Evolutionary conservation across 2,113 vertebrate genomes (phyloP), one percentile per base, ranked within the genome.

Genomic region (cat (Felis catus)): DNA sequence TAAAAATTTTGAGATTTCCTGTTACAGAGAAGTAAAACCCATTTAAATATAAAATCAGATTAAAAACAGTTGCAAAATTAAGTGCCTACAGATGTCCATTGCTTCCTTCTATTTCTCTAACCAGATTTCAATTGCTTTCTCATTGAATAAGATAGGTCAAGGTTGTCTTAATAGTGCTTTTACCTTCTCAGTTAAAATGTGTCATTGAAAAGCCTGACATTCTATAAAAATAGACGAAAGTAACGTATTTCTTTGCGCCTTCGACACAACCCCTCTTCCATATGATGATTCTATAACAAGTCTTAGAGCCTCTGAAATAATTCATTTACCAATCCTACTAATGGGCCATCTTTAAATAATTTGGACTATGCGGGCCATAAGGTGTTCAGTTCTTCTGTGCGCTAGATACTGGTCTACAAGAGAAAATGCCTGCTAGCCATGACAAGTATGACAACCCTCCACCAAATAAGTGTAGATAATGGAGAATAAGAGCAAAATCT

Each of bases 1-100:
- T 63, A 78, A 91, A 94, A 73, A 29, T 41, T 13, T 27, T 27
- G 5, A 14, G 25, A 27, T 92, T 97, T 93, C 19, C 31, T 86
- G 29, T 18, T 19, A 45, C 51, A 39, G 1, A 31, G 27, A 29
- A 80, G 7, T 84, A 65, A 95, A 95, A 55, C 9, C 71, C 73
- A 90, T 68, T 36, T 68, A 93, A 97, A 84, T 79, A 85, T 41
- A 89, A 91, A 91, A 71, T 70, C 70, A 61, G 9, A 9, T 92
- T 89, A 74, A 96, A 96, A 96, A 70, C 27, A 68, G 27, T 87
- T 71, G 29, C 11, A 87, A 81, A 96, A 93, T 92, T 89, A 81
- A 80, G 45, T 95, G 13, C 41, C 70, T 68, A 51, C 15, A 74
- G 23, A 19, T 81, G 7, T 53, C 31, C 33, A 84, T n/a, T 96